Percentiles rank a stretch among this genome's conserved stretches.
Evolutionary conservation across 2,797 vertebrate species (phyloP).

Genomic region (Centropyge bicolor): DNA sequence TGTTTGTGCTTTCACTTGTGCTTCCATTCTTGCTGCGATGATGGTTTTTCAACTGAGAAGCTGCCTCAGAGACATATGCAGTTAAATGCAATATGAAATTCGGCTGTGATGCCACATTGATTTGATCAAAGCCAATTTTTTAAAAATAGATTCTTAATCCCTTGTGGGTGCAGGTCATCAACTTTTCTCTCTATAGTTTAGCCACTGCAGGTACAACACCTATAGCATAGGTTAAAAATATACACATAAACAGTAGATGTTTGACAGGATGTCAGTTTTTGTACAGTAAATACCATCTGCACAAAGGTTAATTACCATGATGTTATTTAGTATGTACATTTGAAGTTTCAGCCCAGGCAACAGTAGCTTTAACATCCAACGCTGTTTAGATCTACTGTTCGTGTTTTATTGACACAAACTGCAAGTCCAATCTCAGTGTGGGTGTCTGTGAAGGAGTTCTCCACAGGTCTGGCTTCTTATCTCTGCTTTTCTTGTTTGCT

Average conservation of each 20-base stretch:
- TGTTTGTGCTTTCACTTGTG: neutral
- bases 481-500: neutral
- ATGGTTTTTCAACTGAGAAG: neutral
- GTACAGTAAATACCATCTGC: neutral
- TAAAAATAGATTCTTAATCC: neutral
- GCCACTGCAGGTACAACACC: neutral
- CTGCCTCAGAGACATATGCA: neutral
- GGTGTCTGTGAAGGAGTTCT: neutral
- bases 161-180: neutral
- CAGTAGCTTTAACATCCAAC: neutral
- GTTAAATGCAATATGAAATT: neutral
- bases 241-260: neutral
- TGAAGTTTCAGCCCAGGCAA: neutral
- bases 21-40: neutral
- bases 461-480: neutral
- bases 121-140: neutral
- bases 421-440: neutral
- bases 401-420: neutral
- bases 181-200: neutral
- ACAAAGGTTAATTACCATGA: neutral
- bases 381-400: neutral
- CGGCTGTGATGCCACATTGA: neutral
- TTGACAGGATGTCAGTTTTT: neutral
- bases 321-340: neutral
- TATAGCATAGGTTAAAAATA: too few species aligned